Evolutionary conservation across 2,888 invertebrate species (phyloP).

Genomic region (Priocnemis perturbator): DNA sequence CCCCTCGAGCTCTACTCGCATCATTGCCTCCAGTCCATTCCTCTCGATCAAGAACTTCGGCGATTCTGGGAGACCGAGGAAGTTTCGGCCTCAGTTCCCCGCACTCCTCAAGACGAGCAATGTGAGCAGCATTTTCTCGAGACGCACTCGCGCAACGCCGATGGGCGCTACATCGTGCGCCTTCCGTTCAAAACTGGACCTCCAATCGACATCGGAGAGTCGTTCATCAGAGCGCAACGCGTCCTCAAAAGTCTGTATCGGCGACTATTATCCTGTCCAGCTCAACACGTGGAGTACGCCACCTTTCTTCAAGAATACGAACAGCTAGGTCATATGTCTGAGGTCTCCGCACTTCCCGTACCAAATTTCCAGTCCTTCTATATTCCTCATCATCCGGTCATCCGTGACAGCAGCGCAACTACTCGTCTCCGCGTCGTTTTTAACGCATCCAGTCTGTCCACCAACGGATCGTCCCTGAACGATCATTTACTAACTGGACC

Average conservation of each 20-base stretch:
- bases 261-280: no score
- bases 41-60: not conserved
- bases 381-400: slow-evolving; percentile 10
- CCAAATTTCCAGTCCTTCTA: not conserved
- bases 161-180: slow-evolving; percentile 10
- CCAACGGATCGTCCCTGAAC: slow-evolving; percentile 14
- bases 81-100: not conserved
- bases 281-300: not conserved
- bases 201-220: not conserved
- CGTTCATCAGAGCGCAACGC: not conserved
- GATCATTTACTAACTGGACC: slow-evolving; percentile 12
- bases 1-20: not conserved
- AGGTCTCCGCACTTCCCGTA: no score
- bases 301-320: not conserved
- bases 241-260: no score
- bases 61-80: slow-evolving; percentile 19
- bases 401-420: slow-evolving; percentile 10
- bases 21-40: not conserved
- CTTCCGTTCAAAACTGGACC: not conserved
- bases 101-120: not conserved
- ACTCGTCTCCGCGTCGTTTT: no score
- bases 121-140: slow-evolving; percentile 4
- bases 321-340: not conserved
- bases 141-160: slow-evolving; percentile 1
- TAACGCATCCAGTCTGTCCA: slow-evolving; percentile 14